These are phyloP conservation scores for Erebia palarica DNA, from an alignment of 2,888 invertebrate genomes.

Conservation along the genomic window DNA sequence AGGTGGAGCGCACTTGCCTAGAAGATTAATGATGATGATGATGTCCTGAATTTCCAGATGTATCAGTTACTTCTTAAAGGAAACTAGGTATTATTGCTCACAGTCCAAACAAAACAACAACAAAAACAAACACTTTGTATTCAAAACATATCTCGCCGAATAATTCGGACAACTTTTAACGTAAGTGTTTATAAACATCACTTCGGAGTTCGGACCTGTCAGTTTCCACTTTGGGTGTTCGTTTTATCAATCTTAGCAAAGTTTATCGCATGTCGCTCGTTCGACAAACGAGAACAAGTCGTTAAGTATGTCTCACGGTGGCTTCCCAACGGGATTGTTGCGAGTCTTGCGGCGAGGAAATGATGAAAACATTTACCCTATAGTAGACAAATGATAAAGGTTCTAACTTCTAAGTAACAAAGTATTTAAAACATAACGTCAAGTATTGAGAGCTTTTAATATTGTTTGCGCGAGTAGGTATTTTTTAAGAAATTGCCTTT, in stretches of 20 bases:
- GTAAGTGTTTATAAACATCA: slow-evolving; percentile 9
- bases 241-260: slow-evolving; percentile 39
- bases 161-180: slow-evolving; percentile 3
- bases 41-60: no score
- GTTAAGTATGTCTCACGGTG: slow-evolving; percentile 49
- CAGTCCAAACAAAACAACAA: not conserved
- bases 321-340: slow-evolving; percentile 46
- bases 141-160: not conserved
- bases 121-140: not conserved
- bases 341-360: slow-evolving; percentile 42
- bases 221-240: not conserved
- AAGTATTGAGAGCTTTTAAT: not conserved
- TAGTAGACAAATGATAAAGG: slow-evolving; percentile 1
- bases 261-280: slow-evolving; percentile 34
- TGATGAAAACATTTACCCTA: not conserved
- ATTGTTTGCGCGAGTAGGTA: not conserved
- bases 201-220: slow-evolving; percentile 15
- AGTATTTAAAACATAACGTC: not conserved
- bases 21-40: no score
- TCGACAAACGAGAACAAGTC: slow-evolving; percentile 46
- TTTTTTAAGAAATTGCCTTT: not conserved
- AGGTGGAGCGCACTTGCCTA: no score
- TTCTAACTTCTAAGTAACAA: not conserved
- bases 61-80: no score
- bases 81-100: no score